These are phyloP conservation scores for Gymnoscelis rufifasciata DNA, from an alignment of 2,888 invertebrate genomes.

Conservation along the genomic window DNA sequence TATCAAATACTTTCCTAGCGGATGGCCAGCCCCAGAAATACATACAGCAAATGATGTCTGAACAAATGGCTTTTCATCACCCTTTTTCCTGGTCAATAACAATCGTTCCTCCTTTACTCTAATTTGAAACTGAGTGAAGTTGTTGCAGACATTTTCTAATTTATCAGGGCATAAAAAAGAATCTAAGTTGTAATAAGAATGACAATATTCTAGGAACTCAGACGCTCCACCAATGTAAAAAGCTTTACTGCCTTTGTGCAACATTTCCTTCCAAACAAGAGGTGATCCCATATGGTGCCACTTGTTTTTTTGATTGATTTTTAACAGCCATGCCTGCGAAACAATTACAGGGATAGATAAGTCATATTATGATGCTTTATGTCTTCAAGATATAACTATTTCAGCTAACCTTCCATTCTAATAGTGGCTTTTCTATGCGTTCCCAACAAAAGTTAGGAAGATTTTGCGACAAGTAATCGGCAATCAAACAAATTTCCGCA, in stretches of 20 bases:
- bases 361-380: too few relatives aligned
- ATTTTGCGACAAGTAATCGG: constrained; percentile 71
- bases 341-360: too few relatives aligned
- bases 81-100: constrained; percentile 2
- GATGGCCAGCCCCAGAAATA: constrained; percentile 56
- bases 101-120: constrained; percentile 36
- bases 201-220: constrained; percentile 81
- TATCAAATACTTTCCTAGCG: constrained; percentile 54
- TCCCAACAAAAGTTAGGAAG: constrained; percentile 77
- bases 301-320: constrained; percentile 69
- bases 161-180: constrained; percentile 48
- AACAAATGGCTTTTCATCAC: not conserved
- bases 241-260: constrained; percentile 73
- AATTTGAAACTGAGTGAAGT: constrained; percentile 46
- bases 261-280: constrained; percentile 81
- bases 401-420: constrained; percentile 72
- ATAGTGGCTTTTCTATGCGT: constrained; percentile 62
- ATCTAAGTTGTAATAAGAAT: constrained; percentile 78
- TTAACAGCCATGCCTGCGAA: constrained; percentile 68
- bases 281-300: constrained; percentile 79
- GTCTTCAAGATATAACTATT: too few relatives aligned
- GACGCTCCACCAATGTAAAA: constrained; percentile 79
- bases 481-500: constrained; percentile 74
- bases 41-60: constrained; percentile 39
- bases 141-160: constrained; percentile 46